Conservation (phyloP, 2,113 vertebrate species). For the Ochotona princeps region DNA sequence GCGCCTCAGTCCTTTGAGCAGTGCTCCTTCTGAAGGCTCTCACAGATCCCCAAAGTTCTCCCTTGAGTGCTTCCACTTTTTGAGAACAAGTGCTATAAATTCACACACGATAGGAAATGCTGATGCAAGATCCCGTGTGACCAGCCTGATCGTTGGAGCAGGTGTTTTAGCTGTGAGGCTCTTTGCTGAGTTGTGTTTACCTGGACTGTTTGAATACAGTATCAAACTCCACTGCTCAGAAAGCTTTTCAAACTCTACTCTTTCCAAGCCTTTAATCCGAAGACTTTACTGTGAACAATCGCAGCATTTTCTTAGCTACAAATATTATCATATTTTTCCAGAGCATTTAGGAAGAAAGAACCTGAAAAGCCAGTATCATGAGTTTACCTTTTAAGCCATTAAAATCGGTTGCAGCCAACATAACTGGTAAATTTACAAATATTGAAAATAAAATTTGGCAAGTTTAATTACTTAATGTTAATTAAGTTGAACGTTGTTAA, state of each 20-base stretch:
- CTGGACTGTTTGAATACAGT: not conserved
- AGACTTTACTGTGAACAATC: not conserved
- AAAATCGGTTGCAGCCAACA: not conserved
- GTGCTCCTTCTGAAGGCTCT: not conserved
- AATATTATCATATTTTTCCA: not conserved
- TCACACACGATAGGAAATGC: not conserved
- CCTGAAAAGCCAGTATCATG: not conserved
- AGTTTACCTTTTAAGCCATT: slow-evolving; percentile 44
- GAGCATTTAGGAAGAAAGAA: not conserved
- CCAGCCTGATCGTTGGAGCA: not conserved
- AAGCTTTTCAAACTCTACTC: slow-evolving; percentile 22
- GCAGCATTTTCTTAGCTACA: not conserved
- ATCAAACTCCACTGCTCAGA: not conserved
- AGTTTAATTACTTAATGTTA: slow-evolving; percentile 1
- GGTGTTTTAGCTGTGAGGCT: not conserved
- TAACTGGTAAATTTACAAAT: not conserved
- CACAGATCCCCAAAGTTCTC: not conserved
- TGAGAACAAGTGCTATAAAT: not conserved
- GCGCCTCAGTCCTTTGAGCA: not conserved
- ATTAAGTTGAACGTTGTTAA: slow-evolving; percentile 47
- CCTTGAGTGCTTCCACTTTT: not conserved
- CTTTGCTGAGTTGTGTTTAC: not conserved
- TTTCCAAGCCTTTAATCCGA: not conserved
- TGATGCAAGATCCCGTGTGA: not conserved
- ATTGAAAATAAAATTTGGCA: not conserved